Evolutionary conservation across 2,113 vertebrate genomes (phyloP), one percentile per base, ranked within the genome.

Genomic region (Myotis yumanensis): DNA sequence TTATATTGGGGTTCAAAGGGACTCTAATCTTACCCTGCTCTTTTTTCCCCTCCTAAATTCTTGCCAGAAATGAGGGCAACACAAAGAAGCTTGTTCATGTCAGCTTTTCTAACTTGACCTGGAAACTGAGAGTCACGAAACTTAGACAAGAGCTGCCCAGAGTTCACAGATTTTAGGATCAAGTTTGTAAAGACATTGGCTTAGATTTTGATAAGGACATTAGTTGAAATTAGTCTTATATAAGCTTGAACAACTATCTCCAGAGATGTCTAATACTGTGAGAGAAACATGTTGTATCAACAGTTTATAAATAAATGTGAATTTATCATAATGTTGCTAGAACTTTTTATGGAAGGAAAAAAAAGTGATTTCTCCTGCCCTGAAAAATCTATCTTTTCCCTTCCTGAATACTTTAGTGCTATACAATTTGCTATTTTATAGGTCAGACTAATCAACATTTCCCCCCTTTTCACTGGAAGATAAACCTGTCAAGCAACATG

Each of bases 21-120:
- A 96, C 84, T 95, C 92, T 96, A 97, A 97, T 97, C 97, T 96
- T 94, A 88, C 80, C 59, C 90, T 64, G n/a, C 77, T 95, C 22
- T 95, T 93, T 94, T 86, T 84, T 85, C 51, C 18, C 12, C 32
- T 93, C 32, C 62, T 54, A 79, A 95, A 35, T 83, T 82, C 85
- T 95, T 95, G 90, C 96, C 96, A 96, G 79, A 93, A 91, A 77
- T 86, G 68, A 96, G 95, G 52, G 66, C 93, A 97, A 96, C 93
- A 96, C 72, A 95, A 86, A 96, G 92, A 92, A 1, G 25, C 95
- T 96, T 97, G 93, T 95, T 97, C 92, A 16, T 62, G 51, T 93
- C 71, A 93, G 88, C 75, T 89, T 88, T 79, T 91, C 89, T 89
- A 75, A 90, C 90, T 90, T 94, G 94, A 96, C 95, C 93, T 90